Base-by-base conservation (phyloP, 2,113 vertebrate species). In the Pithys albifrons region DNA sequence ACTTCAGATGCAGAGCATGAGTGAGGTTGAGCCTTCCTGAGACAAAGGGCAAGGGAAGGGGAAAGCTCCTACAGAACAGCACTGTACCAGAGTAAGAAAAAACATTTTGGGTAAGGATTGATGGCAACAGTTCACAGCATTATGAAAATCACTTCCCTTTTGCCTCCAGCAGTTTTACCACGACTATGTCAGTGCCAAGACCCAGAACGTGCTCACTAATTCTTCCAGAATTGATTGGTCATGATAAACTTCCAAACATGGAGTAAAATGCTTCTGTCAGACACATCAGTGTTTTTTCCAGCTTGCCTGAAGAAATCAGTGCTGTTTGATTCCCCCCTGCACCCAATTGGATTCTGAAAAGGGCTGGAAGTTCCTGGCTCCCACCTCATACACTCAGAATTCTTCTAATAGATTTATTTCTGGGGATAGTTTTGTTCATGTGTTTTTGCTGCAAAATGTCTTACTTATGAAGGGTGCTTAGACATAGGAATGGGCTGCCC, bases 101-200 rank as follows among this genome's bases (percentile, higher is more conserved):
- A 96, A 80, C 83, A 43, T 90, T 95, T 89, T 91, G 93, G 78
- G 91, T 88, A 93, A 94, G 78, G 75, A 93, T 28, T 95, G 90
- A 97, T 96, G 95, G 94, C 91, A 96, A 28, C 88, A 93, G 90
- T 96, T 96, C 96, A 96, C 88, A 90, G 89, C 93, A 25, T 91
- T 95, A 96, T 83, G 88, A 96, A 96, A 96, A 95, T 95, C 77
- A 28, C 93, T 96, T 97, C 93, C 96, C 79, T 95, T 94, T 90
- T 88, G 74, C 95, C 94, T 96, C 88, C 88, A 96, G 94, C 91
- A 43, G 73, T 96, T 96, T 95, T 91, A 94, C 94, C 91, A 95
- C 8, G 70, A 71, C 75, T 97, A 85, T 82, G 79, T 88, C 82
- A 16, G 67, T 93, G 95, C 96, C 96, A 97, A 93, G 91, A 96